A percentile compares a stretch with the other conserved stretches of the same genome.
Evolutionary conservation across 2,113 vertebrate species (phyloP).

Genomic region (Aldabrachelys gigantea): DNA sequence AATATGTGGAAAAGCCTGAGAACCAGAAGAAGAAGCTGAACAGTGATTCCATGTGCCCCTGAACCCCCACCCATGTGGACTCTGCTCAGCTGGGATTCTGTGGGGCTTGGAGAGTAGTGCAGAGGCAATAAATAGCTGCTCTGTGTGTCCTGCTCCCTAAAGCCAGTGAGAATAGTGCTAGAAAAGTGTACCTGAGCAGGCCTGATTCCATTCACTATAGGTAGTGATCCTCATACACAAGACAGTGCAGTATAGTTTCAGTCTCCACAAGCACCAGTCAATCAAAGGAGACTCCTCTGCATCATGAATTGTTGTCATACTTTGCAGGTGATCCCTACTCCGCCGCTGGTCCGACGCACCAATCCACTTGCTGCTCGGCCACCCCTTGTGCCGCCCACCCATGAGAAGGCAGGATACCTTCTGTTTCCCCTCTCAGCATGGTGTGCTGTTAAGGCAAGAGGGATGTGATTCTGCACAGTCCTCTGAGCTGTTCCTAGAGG

Average conservation of each 20-base stretch:
- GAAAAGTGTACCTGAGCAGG: background rate
- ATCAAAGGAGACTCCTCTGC: background rate
- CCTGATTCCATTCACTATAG: background rate
- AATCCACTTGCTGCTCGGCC: slow-evolving; percentile 17
- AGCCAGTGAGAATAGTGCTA: background rate
- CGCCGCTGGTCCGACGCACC: background rate
- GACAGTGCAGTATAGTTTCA: background rate
- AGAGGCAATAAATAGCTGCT: background rate
- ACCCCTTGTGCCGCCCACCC: accelerated
- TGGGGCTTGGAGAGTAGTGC: background rate
- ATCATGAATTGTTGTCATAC: background rate
- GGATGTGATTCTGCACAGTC: background rate
- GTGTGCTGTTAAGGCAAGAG: background rate
- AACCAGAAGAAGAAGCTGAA: background rate
- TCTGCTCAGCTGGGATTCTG: background rate
- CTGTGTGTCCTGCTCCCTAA: background rate
- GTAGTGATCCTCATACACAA: background rate
- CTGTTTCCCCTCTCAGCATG: slow-evolving; percentile 13
- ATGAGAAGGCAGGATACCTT: slow-evolving; percentile 62
- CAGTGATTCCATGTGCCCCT: background rate
- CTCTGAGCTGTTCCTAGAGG: background rate
- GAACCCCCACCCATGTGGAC: background rate
- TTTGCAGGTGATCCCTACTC: slow-evolving; percentile 44
- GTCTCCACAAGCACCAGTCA: background rate
- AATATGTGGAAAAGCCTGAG: background rate